Percentiles rank a stretch among this genome's conserved stretches.
phyloP scores from a whole-genome alignment of 2,797 vertebrate species.

The Sus cebifrons region DNA sequence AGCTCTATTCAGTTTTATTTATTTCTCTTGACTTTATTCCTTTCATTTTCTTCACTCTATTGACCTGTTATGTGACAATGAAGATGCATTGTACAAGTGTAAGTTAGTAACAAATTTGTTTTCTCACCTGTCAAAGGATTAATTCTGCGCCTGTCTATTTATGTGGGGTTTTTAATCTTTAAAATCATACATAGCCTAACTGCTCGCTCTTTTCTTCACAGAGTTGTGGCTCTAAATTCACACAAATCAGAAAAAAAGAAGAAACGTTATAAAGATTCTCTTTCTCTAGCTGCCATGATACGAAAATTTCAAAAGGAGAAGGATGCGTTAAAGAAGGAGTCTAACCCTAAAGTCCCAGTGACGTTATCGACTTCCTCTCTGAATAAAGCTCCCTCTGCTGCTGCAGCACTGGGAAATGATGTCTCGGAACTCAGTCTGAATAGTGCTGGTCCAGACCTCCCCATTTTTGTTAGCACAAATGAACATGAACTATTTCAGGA shows the following conservation, averaged over 20 bases:
- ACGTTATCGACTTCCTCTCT: conserved; percentile 87
- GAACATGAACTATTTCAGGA: conserved; percentile 96
- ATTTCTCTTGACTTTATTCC: neutral
- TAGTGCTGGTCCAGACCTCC: conserved; percentile 94
- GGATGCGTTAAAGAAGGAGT: conserved; percentile 94
- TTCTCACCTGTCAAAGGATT: neutral
- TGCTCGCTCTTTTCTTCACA: conserved; percentile 86
- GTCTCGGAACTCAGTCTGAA: conserved; percentile 92
- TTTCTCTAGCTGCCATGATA: conserved; percentile 97
- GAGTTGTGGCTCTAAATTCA: conserved; percentile 95
- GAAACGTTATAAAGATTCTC: conserved; percentile 97
- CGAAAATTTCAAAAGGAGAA: conserved; percentile 97
- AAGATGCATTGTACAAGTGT: neutral
- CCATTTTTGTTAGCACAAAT: conserved; percentile 95
- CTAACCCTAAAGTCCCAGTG: conserved; percentile 86
- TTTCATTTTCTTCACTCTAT: conserved; percentile 35
- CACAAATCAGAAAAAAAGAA: conserved; percentile 99
- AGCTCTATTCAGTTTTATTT: neutral
- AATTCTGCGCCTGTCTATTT: conserved; percentile 14
- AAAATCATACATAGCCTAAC: conserved; percentile 66
- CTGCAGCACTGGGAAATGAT: conserved; percentile 84
- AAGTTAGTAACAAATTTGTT: conserved; percentile 49
- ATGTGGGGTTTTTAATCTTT: conserved; percentile 11
- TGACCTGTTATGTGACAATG: neutral
- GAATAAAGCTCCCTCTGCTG: conserved; percentile 88